Conservation (phyloP, 2,888 invertebrate species). For the Drosophila ustulata region DNA sequence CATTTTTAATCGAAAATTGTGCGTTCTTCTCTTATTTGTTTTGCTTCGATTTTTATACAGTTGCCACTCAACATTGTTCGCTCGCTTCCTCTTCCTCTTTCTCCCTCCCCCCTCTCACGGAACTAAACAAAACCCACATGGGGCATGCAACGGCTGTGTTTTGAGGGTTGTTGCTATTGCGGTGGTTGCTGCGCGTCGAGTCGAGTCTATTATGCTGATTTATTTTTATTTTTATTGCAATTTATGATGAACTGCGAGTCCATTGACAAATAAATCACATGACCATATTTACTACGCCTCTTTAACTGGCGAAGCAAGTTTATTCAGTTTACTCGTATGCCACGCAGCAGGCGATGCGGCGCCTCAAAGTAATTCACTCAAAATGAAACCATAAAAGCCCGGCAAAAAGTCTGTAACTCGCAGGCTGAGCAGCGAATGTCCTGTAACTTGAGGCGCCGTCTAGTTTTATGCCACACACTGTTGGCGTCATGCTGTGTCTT, state of each 20-base stretch:
- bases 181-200: conserved; percentile 59
- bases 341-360: conserved; percentile 58
- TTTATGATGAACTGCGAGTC: conserved; percentile 61
- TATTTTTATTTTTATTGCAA: conserved; percentile 78
- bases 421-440: neutral
- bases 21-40: conserved; percentile 29
- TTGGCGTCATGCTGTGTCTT: conserved; percentile 30
- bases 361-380: conserved; percentile 62
- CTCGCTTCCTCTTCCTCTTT: too few species aligned
- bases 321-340: conserved; percentile 17
- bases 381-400: conserved; percentile 56
- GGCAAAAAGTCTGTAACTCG: conserved; percentile 7
- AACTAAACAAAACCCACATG: conserved; percentile 20
- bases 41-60: conserved; percentile 27
- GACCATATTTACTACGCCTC: conserved; percentile 33
- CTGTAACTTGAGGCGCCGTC: conserved; percentile 47
- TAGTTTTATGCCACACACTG: conserved; percentile 30
- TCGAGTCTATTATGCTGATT: conserved; percentile 79
- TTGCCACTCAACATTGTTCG: conserved; percentile 16
- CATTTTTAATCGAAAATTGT: conserved; percentile 75
- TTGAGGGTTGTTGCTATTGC: conserved; percentile 58
- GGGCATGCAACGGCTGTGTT: conserved; percentile 13
- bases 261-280: conserved; percentile 70
- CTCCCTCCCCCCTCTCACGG: too few species aligned
- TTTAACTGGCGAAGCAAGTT: conserved; percentile 24